phyloP scores from a whole-genome alignment of 2,888 invertebrate species.

The Zelleria hepariella region DNA sequence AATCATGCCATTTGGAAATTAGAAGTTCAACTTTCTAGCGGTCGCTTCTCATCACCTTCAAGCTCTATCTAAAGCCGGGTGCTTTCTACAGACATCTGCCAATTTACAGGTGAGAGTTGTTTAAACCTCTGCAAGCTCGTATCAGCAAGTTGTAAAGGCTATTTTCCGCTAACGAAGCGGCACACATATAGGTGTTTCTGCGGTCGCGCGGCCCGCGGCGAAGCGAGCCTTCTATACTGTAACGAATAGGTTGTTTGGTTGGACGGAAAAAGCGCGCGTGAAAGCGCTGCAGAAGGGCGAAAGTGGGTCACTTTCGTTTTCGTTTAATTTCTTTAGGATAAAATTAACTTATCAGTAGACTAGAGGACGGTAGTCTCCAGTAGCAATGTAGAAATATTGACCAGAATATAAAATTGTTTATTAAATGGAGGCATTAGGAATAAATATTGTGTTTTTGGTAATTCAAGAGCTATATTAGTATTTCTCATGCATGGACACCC shows the following conservation, averaged over 20 bases:
- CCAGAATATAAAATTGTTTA: no score
- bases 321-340: constrained; percentile 61
- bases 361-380: not conserved
- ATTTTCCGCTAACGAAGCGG: not conserved
- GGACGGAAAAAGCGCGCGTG: constrained; percentile 47
- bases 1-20: constrained; percentile 28
- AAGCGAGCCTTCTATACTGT: constrained; percentile 21
- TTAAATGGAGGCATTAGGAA: no score
- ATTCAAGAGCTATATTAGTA: no score
- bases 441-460: no score
- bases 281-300: constrained; percentile 29
- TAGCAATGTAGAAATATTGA: no score
- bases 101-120: not conserved
- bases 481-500: no score
- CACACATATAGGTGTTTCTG: not conserved
- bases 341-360: not conserved
- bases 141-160: not conserved
- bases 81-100: not conserved
- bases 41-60: not conserved
- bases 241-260: constrained; percentile 57
- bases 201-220: not conserved
- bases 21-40: constrained; percentile 12
- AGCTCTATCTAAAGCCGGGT: not conserved
- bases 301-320: constrained; percentile 70
- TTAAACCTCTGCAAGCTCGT: not conserved